A percentile compares a stretch with the other conserved stretches of the same genome.
Conservation (phyloP, 2,888 invertebrate species). For the Schizaphis graminum region DNA sequence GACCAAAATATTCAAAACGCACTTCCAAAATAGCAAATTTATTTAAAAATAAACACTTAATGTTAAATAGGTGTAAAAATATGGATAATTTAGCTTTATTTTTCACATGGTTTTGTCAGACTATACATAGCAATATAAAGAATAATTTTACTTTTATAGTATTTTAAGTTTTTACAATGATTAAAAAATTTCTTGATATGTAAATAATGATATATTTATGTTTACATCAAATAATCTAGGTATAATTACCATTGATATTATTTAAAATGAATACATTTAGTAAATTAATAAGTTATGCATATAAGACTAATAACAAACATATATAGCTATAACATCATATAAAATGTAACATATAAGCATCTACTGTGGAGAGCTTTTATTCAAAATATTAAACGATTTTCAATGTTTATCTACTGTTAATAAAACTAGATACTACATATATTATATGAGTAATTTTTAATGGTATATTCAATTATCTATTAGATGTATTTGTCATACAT, state of each 20-base stretch:
- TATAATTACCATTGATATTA: neutral
- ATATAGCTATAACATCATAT: neutral
- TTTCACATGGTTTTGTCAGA: neutral
- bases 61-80: conserved; percentile 36
- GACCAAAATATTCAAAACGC: neutral
- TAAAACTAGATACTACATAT: neutral
- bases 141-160: neutral
- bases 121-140: neutral
- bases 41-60: neutral
- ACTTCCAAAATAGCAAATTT: neutral
- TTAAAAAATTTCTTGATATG: neutral
- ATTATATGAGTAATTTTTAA: neutral
- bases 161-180: neutral
- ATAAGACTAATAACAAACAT: neutral
- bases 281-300: neutral
- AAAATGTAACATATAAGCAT: neutral
- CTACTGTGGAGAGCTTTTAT: neutral
- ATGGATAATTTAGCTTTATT: neutral
- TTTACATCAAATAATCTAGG: neutral
- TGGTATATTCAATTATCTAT: neutral
- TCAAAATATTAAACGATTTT: neutral
- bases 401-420: neutral
- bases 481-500: neutral
- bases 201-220: neutral
- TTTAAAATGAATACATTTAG: neutral